Evolutionary conservation across 1,140 invertebrate species (phyloP).

Genomic region (Drosophila santomea): DNA sequence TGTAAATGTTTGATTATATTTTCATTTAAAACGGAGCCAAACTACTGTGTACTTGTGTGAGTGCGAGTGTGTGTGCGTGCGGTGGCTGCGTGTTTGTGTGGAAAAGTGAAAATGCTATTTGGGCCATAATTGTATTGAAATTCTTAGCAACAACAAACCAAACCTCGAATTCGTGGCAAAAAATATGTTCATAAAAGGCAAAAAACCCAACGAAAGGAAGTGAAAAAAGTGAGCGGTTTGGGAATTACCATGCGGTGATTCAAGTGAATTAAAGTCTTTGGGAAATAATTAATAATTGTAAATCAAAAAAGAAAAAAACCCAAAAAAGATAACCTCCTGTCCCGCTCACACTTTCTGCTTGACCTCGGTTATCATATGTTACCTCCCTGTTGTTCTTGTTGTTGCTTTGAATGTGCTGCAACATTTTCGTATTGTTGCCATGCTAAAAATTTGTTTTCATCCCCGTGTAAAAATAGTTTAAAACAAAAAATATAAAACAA

Average conservation of each 20-base stretch:
- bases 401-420: constrained; percentile 30
- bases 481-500: constrained; percentile 23
- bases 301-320: background rate
- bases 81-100: constrained; percentile 34
- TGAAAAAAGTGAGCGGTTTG: constrained; percentile 52
- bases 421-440: constrained; percentile 41
- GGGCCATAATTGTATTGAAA: constrained; percentile 69
- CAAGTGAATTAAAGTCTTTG: constrained; percentile 36
- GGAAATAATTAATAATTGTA: constrained; percentile 56
- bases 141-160: constrained; percentile 60
- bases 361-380: constrained; percentile 45
- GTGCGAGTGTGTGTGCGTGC: constrained; percentile 6
- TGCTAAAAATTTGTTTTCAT: constrained; percentile 28
- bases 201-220: constrained; percentile 37
- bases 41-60: constrained; percentile 11
- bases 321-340: background rate
- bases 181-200: constrained; percentile 15
- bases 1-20: constrained; percentile 61
- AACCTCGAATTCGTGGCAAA: constrained; percentile 1
- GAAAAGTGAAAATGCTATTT: constrained; percentile 76
- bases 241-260: background rate
- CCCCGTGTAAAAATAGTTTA: constrained; percentile 24
- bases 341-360: constrained; percentile 23
- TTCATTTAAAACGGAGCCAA: constrained; percentile 61
- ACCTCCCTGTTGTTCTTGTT: constrained; percentile 15